Evolutionary conservation across 2,888 invertebrate genomes (phyloP).

Genomic region (Dryadula phaetusa): DNA sequence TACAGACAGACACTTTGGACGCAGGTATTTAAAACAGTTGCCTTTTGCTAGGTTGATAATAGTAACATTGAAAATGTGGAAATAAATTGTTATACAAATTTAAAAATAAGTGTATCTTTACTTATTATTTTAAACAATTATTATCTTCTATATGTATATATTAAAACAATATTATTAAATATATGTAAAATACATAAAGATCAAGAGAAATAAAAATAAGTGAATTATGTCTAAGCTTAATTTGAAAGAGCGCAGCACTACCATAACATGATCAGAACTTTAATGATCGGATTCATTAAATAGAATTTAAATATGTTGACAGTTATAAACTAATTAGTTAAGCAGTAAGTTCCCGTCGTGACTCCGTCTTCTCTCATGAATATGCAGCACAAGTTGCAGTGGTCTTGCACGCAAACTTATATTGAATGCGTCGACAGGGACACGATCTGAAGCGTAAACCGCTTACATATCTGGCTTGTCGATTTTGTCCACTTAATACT

Average conservation of each 20-base stretch:
- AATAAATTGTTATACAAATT: too few species aligned
- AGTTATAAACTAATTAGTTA: slow-evolving; percentile 50
- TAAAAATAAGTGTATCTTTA: too few species aligned
- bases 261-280: neutral
- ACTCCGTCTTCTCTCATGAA: slow-evolving; percentile 53
- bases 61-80: too few species aligned
- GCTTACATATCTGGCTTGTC: slow-evolving; percentile 35
- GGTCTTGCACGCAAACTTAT: slow-evolving; percentile 51
- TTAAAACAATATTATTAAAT: too few species aligned
- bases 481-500: slow-evolving; percentile 3
- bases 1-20: too few species aligned
- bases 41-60: too few species aligned
- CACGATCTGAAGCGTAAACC: slow-evolving; percentile 40
- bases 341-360: slow-evolving; percentile 47
- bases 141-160: too few species aligned
- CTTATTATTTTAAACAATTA: too few species aligned
- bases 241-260: neutral
- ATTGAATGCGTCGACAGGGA: slow-evolving; percentile 48
- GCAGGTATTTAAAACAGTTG: too few species aligned
- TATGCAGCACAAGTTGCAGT: slow-evolving; percentile 51
- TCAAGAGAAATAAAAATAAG: too few species aligned
- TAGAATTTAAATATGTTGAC: slow-evolving; percentile 31
- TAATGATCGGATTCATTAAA: slow-evolving; percentile 4
- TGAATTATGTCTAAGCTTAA: too few species aligned
- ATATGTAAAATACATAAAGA: too few species aligned